These are phyloP conservation scores for Aplodontia rufa DNA, from an alignment of 2,113 vertebrate genomes.

Conservation along the genomic window DNA sequence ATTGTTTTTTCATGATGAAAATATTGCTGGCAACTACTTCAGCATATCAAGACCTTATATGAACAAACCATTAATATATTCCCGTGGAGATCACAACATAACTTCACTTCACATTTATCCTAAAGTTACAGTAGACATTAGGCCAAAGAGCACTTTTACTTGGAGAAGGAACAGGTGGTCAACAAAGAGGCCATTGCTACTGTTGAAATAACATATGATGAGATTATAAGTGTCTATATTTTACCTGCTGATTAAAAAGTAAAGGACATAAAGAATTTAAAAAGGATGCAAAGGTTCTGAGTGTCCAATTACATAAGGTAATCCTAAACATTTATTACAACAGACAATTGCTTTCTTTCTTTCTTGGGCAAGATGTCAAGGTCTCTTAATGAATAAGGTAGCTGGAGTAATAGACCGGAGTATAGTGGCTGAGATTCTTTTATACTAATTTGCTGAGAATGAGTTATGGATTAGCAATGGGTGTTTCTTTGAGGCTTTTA, in stretches of 20 bases:
- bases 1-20: neutral
- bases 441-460: slow-evolving; percentile 32
- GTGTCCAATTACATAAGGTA: neutral
- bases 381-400: slow-evolving; percentile 18
- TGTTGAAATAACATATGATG: neutral
- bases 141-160: neutral
- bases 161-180: neutral
- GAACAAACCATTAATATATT: neutral
- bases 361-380: neutral
- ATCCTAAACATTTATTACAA: neutral
- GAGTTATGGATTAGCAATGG: slow-evolving; percentile 36
- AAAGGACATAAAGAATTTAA: neutral
- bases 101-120: neutral
- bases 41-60: neutral
- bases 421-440: neutral
- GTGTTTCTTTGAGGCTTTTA: neutral
- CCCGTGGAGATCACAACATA: neutral
- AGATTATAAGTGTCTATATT: neutral
- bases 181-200: neutral
- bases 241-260: neutral
- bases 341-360: neutral
- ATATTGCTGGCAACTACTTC: neutral
- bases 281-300: neutral
- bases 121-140: neutral
- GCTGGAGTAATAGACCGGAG: neutral